Evolutionary conservation across 1,140 invertebrate species (phyloP), one percentile per base, ranked within the genome.

Genomic region (Pseudomyrmex pallidus): DNA sequence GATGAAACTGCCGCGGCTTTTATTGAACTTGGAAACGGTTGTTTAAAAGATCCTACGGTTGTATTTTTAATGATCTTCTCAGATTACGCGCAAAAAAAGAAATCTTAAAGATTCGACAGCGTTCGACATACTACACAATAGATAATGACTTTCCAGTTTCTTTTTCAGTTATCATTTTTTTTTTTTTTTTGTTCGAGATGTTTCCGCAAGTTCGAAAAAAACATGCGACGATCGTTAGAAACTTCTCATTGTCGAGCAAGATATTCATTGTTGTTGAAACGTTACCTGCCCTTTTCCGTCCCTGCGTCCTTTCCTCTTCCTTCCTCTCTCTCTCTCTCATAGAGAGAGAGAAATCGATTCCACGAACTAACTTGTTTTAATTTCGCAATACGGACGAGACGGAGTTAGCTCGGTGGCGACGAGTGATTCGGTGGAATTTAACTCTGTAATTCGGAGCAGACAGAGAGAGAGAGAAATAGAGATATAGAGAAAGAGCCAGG

Each of bases 291-390:
- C 52, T 20, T 62, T 25, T 5, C 2, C 25, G 15, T 12, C 44
- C 44, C 54, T 59, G 17, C 64, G 52, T 15, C 76, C 57, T 48
- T 7, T 35, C 0, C 7, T 35, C 5, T 22, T 22, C 1, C 20
- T 22, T 1, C 1, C 20, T 35, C 35, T 35, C 0, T 35, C 35
- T 25, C 35, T 35, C 5, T 35, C 35, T 35, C 5, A 35, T 0
- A 35, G 5, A 48, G 48, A 59, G 35, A 70, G 54, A 72, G 76
- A 80, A 80, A 80, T 80, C 76, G 76, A 80, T 78, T 70, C 76
- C 50, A 48, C 64, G 20, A 59, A 80, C 64, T 50, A 70, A 78
- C 64, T 78, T 48, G 66, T 70, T 80, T 80, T 59, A 78, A 78
- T 78, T 78, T 78, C 20, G 54, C 54, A 25, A 59, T 54, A 76